Percentiles rank a stretch among this genome's conserved stretches.
phyloP scores from a whole-genome alignment of 2,888 invertebrate species.

The Leptinotarsa rubiginosa region DNA sequence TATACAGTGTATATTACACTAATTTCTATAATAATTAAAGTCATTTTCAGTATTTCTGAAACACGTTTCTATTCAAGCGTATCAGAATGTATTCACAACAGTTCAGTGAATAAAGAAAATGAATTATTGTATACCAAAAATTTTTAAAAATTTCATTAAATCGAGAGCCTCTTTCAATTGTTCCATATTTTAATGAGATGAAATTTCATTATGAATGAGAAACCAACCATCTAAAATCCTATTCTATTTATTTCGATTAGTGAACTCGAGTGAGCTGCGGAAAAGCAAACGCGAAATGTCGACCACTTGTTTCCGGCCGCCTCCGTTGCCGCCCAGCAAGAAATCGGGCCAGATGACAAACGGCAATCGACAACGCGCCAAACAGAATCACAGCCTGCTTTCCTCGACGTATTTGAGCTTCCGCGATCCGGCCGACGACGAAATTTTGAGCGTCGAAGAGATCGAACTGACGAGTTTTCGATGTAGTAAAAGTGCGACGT shows the following conservation, averaged over 20 bases:
- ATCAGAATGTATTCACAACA: too few species aligned
- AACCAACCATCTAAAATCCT: constrained; percentile 9
- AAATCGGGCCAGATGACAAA: constrained; percentile 53
- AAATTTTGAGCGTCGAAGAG: constrained; percentile 57
- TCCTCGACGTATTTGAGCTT: constrained; percentile 72
- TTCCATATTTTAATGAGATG: neutral
- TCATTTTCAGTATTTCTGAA: too few species aligned
- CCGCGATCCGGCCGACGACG: constrained; percentile 70
- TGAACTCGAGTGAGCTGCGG: constrained; percentile 31
- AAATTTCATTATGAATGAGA: constrained; percentile 1
- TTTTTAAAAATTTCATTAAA: neutral
- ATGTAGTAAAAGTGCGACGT: constrained; percentile 7
- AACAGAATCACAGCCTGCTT: constrained; percentile 58
- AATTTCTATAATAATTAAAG: too few species aligned
- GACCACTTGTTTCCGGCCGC: constrained; percentile 71
- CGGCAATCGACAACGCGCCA: constrained; percentile 38
- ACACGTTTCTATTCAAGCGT: too few species aligned
- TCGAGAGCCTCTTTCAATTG: neutral
- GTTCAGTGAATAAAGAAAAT: too few species aligned
- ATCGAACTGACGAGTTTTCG: constrained; percentile 55
- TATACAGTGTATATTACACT: too few species aligned
- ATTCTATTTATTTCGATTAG: constrained; percentile 23
- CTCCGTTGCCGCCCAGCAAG: constrained; percentile 71
- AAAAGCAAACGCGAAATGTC: constrained; percentile 63
- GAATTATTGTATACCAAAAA: neutral